Conservation (phyloP, 2,797 vertebrate species). For the Aldrovandia affinis region DNA sequence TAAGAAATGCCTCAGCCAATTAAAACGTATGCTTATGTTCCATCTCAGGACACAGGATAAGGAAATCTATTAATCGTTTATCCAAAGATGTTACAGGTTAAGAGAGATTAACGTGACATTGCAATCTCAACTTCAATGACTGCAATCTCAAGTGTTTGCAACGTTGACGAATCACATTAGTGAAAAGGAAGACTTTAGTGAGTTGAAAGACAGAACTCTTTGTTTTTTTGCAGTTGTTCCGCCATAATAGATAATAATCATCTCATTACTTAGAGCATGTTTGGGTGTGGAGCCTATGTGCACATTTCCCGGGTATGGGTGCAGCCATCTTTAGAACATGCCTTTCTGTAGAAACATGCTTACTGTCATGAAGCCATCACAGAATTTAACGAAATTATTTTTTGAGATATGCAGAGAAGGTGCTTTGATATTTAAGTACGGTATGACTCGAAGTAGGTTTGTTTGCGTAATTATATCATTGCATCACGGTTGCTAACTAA, state of each 20-base stretch:
- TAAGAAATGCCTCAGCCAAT: background rate
- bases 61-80: background rate
- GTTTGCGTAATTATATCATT: background rate
- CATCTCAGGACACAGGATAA: background rate
- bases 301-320: conserved; percentile 44
- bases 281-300: conserved; percentile 53
- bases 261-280: conserved; percentile 25
- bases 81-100: background rate
- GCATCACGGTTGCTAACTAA: background rate
- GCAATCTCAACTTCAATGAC: background rate
- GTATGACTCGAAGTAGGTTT: background rate
- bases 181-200: background rate
- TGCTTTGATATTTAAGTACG: background rate
- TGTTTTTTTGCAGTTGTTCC: conserved; percentile 24
- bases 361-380: conserved; percentile 5
- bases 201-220: conserved; percentile 13
- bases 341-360: conserved; percentile 68
- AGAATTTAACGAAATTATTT: conserved; percentile 5
- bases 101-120: background rate
- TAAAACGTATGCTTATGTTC: background rate
- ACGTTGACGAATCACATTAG: background rate
- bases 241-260: conserved; percentile 11
- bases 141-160: background rate
- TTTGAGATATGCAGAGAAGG: background rate
- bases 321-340: conserved; percentile 68